Evolutionary conservation across 2,797 vertebrate species (phyloP).

Genomic region (Pelodytes ibericus): DNA sequence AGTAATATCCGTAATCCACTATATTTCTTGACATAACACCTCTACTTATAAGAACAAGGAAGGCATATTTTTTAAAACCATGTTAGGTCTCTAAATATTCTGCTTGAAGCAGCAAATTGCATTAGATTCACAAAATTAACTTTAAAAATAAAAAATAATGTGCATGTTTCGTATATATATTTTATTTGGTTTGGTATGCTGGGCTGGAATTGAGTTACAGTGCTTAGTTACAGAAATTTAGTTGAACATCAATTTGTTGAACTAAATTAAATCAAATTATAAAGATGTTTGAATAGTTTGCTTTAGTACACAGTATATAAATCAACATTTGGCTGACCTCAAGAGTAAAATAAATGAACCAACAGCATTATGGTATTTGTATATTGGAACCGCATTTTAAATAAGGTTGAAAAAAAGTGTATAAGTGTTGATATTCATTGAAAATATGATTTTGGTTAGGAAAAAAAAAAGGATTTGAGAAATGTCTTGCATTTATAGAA

Average conservation of each 20-base stretch:
- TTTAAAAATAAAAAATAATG: no score
- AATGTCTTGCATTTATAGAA: background rate
- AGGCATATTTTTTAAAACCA: no score
- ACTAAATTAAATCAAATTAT: conserved; percentile 56
- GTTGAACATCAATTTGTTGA: conserved; percentile 61
- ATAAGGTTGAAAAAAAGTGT: background rate
- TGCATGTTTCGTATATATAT: no score
- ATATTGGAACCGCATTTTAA: background rate
- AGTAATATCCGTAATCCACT: no score
- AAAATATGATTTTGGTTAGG: background rate
- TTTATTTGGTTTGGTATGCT: no score
- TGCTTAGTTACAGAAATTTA: conserved; percentile 60
- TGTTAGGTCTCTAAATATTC: no score
- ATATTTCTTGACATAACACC: no score
- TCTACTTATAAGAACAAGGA: no score
- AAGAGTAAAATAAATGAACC: conserved; percentile 56
- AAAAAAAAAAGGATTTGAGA: background rate
- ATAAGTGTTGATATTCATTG: background rate
- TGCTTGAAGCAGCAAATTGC: no score
- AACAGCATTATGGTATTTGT: conserved; percentile 12
- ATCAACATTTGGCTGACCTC: conserved; percentile 67
- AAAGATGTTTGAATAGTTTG: conserved; percentile 29
- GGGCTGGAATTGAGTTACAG: conserved; percentile 2
- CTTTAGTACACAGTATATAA: conserved; percentile 62
- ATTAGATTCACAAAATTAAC: no score